Evolutionary conservation across 1,140 invertebrate genomes (phyloP).

Genomic region (Platyscapa corneri): DNA sequence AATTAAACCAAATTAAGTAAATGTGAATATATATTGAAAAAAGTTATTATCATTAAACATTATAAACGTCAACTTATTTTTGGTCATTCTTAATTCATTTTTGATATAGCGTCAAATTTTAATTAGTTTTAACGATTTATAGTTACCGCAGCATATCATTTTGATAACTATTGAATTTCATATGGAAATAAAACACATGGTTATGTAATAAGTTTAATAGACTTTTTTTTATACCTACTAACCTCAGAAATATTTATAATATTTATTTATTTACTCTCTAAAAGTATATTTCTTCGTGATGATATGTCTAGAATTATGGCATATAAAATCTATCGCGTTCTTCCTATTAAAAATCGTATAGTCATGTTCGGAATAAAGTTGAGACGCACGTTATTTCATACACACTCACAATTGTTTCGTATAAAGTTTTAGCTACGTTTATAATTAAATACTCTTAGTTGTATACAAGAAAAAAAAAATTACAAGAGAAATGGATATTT

Average conservation of each 20-base stretch:
- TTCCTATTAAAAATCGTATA: too few species aligned
- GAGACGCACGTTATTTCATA: neutral
- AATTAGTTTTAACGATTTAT: too few species aligned
- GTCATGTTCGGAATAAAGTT: neutral
- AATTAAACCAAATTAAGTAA: too few species aligned
- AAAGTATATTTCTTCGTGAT: too few species aligned
- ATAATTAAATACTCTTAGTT: conserved; percentile 52
- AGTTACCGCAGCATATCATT: too few species aligned
- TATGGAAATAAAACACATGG: conserved; percentile 18
- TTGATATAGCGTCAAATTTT: too few species aligned
- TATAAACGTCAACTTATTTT: too few species aligned
- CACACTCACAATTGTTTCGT: neutral
- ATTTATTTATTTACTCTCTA: conserved; percentile 30
- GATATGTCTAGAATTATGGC: too few species aligned
- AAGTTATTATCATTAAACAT: too few species aligned
- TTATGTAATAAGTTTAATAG: conserved; percentile 45
- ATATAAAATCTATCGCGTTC: too few species aligned
- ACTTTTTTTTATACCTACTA: conserved; percentile 24
- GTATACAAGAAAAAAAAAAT: neutral
- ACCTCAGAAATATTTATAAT: conserved; percentile 44
- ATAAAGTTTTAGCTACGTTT: neutral
- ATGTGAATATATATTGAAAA: too few species aligned
- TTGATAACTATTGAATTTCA: neutral
- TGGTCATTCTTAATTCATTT: too few species aligned
- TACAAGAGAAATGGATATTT: neutral